Percentiles rank a stretch among this genome's conserved stretches.
Conservation (phyloP, 2,888 invertebrate species). For the Allygus modestus region DNA sequence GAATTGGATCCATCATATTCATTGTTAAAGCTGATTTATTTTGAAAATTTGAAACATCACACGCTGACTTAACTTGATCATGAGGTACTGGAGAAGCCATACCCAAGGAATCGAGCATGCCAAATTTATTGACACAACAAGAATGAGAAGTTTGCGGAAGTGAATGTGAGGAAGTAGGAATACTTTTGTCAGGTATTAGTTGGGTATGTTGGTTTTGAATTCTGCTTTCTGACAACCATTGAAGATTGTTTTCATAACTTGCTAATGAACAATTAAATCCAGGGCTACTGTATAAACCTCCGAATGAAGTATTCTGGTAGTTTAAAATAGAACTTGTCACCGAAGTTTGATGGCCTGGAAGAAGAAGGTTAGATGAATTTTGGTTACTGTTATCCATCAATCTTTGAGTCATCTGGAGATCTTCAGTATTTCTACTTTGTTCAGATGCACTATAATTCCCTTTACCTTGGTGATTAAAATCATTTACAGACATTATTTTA, state of each 20-base stretch:
- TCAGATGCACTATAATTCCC: neutral
- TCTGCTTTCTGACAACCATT: slow-evolving; percentile 63
- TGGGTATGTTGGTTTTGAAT: slow-evolving; percentile 57
- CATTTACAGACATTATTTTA: neutral
- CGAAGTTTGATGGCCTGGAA: slow-evolving; percentile 12
- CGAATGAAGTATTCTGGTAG: slow-evolving; percentile 33
- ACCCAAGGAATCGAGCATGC: slow-evolving; percentile 59
- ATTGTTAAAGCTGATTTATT: slow-evolving; percentile 55
- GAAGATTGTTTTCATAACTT: slow-evolving; percentile 61
- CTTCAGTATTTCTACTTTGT: slow-evolving; percentile 4
- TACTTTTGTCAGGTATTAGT: slow-evolving; percentile 60
- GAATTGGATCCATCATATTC: slow-evolving; percentile 62
- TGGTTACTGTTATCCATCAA: neutral
- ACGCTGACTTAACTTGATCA: slow-evolving; percentile 55
- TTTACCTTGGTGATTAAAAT: slow-evolving; percentile 8
- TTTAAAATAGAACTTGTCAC: slow-evolving; percentile 2
- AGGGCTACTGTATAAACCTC: slow-evolving; percentile 39
- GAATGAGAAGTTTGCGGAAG: slow-evolving; percentile 59
- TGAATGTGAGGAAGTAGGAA: slow-evolving; percentile 50
- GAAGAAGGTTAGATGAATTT: neutral
- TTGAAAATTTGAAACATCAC: slow-evolving; percentile 60
- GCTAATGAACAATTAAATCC: slow-evolving; percentile 47
- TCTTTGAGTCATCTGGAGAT: neutral
- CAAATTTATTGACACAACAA: slow-evolving; percentile 63
- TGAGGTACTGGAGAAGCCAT: slow-evolving; percentile 58